Base-by-base conservation (phyloP, 2,888 invertebrate genomes). In the Encarsia formosa region DNA sequence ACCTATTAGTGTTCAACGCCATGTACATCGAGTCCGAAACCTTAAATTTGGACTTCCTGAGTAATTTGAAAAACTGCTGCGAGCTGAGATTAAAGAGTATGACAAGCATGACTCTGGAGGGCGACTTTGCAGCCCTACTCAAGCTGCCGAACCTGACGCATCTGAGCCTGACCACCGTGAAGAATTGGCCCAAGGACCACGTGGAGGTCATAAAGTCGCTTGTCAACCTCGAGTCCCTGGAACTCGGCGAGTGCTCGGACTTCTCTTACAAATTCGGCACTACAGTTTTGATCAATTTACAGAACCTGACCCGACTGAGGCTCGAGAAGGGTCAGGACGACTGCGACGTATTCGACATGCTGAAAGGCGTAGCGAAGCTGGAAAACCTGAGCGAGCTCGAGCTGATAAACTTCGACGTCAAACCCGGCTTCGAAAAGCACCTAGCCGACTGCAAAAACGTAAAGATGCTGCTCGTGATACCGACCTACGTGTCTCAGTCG, bases 401-500 rank as follows among this genome's bases (percentile, higher is more conserved):
- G 70, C 78, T 91, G 43, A 86, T 91, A 38, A 91, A 91, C 72
- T 87, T 91, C 57, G 90, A 91, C 65, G 83, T 89, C 11, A 86
- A 86, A 68, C 78, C 82, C 8, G 87, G 87, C 1, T 90, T 91
- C 66, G 89, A 90, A 71, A 82, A 82, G 57, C 85, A 85, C 51
- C 75, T 91, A 20, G 83, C 84, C 1, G 81, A 81, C 57, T 91
- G 90, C 69, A 81, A 77, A 58, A 85, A 87, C 65, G 80, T 91
- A 44, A 84, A 83, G 65, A 79, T 82, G 63, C 75, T 91, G 59
- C 78, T 91, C 44, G 85, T 91, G 59, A 88, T 90, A 75, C 91
- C 91, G 5, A 89, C 88, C 0, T 91, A 91, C 67, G 85, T 89
- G 61, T 88, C 87, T 35, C 89, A 91, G 67, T 88, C 89, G n/a